Conservation (phyloP, 2,797 vertebrate species). For the Gymnocypris eckloni region DNA sequence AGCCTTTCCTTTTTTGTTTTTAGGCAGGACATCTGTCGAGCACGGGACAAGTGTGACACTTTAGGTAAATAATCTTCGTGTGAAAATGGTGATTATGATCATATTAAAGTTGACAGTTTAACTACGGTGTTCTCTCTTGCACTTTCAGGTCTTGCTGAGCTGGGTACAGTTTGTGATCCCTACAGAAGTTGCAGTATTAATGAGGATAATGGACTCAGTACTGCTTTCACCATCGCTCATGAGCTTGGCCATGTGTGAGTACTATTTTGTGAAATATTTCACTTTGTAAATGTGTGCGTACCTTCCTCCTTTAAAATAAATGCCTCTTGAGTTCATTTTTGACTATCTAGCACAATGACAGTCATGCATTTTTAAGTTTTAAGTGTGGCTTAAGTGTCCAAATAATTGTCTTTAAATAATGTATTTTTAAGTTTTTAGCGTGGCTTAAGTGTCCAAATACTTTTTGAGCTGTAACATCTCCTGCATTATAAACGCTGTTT, state of each 20-base stretch:
- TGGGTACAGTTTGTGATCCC: constrained; percentile 97
- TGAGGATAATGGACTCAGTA: constrained; percentile 97
- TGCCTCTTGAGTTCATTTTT: neutral
- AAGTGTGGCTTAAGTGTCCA: neutral
- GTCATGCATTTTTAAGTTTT: neutral
- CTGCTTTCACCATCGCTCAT: constrained; percentile 97
- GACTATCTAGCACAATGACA: neutral
- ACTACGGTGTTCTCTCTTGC: neutral
- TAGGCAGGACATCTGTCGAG: constrained; percentile 99
- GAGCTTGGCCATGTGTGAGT: constrained; percentile 99
- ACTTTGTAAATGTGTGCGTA: neutral
- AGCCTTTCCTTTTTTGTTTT: constrained; percentile 40
- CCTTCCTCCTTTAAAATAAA: neutral
- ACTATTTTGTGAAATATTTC: constrained; percentile 35
- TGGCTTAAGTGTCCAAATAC: constrained; percentile 18
- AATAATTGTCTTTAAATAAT: neutral
- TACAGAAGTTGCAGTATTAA: constrained; percentile 98
- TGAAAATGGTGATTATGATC: constrained; percentile 11
- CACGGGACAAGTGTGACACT: constrained; percentile 95
- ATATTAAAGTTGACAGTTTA: neutral
- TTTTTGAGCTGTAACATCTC: neutral
- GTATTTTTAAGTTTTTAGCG: neutral
- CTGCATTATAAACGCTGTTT: constrained; percentile 7
- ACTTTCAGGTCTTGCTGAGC: constrained; percentile 89
- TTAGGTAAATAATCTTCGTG: constrained; percentile 18